A percentile compares a stretch with the other conserved stretches of the same genome.
These are phyloP conservation scores for Salvelinus namaycush DNA, from an alignment of 2,113 vertebrate genomes.

Conservation along the genomic window DNA sequence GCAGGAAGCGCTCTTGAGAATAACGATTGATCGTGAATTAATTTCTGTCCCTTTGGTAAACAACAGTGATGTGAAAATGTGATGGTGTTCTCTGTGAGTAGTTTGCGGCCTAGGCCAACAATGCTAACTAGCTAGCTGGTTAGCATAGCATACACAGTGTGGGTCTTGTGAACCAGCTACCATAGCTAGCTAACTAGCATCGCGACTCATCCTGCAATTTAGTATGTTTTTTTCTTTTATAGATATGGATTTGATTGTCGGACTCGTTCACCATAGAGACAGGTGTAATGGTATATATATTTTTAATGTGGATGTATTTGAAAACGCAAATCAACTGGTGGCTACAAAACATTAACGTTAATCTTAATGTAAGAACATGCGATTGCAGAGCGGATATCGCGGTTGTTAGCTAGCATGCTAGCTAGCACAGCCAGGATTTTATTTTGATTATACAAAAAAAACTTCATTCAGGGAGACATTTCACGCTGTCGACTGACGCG, in stretches of 20 bases:
- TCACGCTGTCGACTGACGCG: neutral
- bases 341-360: neutral
- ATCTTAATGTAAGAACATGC: conserved; percentile 8
- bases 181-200: conserved; percentile 35
- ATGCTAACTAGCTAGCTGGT: conserved; percentile 33
- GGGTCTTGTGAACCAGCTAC: conserved; percentile 33
- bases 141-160: conserved; percentile 7
- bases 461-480: conserved; percentile 1
- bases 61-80: conserved; percentile 54
- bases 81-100: conserved; percentile 64
- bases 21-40: conserved; percentile 31
- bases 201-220: neutral
- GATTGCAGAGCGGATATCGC: conserved; percentile 37
- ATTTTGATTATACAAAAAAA: conserved; percentile 17
- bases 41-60: conserved; percentile 56
- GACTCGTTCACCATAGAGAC: no score
- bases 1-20: conserved; percentile 19
- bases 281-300: neutral
- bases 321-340: conserved; percentile 2
- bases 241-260: no score
- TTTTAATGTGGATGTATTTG: neutral
- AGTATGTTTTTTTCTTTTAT: neutral
- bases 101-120: conserved; percentile 75
- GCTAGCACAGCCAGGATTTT: conserved; percentile 38
- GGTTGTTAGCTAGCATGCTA: conserved; percentile 65